phyloP scores from a whole-genome alignment of 2,888 invertebrate species.

The Saturnia pavonia region DNA sequence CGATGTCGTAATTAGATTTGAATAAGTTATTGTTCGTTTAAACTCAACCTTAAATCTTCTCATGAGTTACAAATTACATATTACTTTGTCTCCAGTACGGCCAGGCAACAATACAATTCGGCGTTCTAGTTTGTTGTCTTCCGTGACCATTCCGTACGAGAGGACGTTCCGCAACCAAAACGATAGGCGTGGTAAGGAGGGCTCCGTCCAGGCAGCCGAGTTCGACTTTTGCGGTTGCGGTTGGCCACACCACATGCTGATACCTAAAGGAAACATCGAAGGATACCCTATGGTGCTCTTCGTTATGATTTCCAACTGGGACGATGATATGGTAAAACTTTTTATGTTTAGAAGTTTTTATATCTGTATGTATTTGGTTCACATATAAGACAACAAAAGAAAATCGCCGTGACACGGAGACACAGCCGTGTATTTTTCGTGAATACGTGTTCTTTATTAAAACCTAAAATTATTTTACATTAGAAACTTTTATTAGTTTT shows the following conservation, averaged over 20 bases:
- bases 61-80: too few relatives aligned
- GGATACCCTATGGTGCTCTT: slow-evolving; percentile 87
- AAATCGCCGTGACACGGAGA: too few relatives aligned
- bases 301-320: slow-evolving; percentile 89
- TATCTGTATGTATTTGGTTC: too few relatives aligned
- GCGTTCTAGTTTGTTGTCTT: slow-evolving; percentile 86
- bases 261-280: slow-evolving; percentile 86
- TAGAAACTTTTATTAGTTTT: too few relatives aligned
- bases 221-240: slow-evolving; percentile 95
- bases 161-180: slow-evolving; percentile 88
- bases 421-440: too few relatives aligned
- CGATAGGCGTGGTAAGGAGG: slow-evolving; percentile 72
- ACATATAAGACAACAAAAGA: too few relatives aligned
- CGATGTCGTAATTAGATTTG: background rate
- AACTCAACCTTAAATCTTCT: background rate
- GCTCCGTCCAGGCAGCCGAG: slow-evolving; percentile 71
- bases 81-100: slow-evolving; percentile 71
- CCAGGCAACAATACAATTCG: slow-evolving; percentile 86
- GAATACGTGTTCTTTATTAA: too few relatives aligned
- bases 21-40: background rate
- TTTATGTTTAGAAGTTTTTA: too few relatives aligned
- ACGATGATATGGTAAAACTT: slow-evolving; percentile 82
- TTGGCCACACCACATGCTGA: slow-evolving; percentile 91
- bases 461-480: too few relatives aligned
- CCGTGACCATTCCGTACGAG: slow-evolving; percentile 92